A percentile compares a stretch with the other conserved stretches of the same genome.
Conservation (phyloP, 2,888 invertebrate species). For the Ophioninae sp. region DNA sequence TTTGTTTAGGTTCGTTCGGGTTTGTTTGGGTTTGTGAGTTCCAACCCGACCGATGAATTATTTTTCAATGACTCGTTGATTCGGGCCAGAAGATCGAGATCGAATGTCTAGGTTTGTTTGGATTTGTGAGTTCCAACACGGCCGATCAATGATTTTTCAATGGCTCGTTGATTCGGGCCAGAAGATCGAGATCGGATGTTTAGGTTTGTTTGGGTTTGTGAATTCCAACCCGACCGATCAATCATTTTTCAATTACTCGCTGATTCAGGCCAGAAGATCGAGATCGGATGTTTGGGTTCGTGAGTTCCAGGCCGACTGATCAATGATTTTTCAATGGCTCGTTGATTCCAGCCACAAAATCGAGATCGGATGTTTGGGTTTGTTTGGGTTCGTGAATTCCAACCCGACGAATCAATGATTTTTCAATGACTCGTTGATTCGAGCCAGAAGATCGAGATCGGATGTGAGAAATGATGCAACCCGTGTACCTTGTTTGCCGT, state of each 20-base stretch:
- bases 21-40: not conserved
- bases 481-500: not conserved
- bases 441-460: not conserved
- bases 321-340: not conserved
- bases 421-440: not conserved
- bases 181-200: not conserved
- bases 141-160: not conserved
- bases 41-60: not conserved
- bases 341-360: not conserved
- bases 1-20: not conserved
- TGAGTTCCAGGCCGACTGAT: no score
- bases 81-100: not conserved
- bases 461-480: no score
- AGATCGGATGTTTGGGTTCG: not conserved
- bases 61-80: not conserved
- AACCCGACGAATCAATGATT: not conserved
- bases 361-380: not conserved
- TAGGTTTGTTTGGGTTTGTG: not conserved
- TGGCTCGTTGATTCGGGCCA: not conserved
- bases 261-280: not conserved
- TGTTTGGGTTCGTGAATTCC: not conserved
- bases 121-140: not conserved
- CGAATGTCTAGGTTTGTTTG: not conserved
- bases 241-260: not conserved
- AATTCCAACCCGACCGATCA: not conserved